Base-by-base conservation (phyloP, 2,888 invertebrate genomes). In the Drosophila pegasa region DNA sequence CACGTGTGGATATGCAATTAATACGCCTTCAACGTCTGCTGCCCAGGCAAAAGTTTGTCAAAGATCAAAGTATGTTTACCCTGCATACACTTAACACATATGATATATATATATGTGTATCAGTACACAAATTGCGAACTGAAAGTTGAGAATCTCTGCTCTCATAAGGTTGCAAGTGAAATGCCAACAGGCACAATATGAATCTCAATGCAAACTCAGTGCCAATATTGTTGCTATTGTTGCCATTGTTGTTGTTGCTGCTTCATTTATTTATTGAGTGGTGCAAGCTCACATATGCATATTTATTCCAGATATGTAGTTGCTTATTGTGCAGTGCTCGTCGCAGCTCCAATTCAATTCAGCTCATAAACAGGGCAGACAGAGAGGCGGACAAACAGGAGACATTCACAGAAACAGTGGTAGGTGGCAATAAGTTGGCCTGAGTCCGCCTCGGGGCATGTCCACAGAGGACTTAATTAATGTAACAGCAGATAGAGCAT, bases 331-430 rank as follows among this genome's bases (percentile, higher is more conserved):
- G 35, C 60, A 16, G 10, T 22, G 60, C 62, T 29, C 43, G 37
- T 48, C 38, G 54, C 61, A 56, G 29, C 67, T 83, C 58, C 63
- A 83, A 80, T 84, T 78, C 66, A 71, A 84, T 73, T 31, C 47
- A 14, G 12, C 12, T 77, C 67, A 76, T 48, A 70, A 70, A 77
- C 66, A 68, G 74, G 22, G 12, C 8, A 16, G 16, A 1, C 10
- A 2, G 63, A 56, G 45, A 65, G 16, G n/a, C 63, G 62, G 56
- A 65, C 38, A 20, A 22, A 45, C 10, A 38, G 25, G 22, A 48
- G 55, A 52, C 43, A 25, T 47, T 29, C 35, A 35, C 37, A n/a
- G n/a, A n/a, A n/a, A n/a, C 47, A 48, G 56, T 27, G 50, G 43
- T 56, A 78, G 48, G 74, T 66, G 67, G 38, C 51, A 54, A 56